Conservation (phyloP, 2,888 invertebrate species). For the Cheilosia vernalis region DNA sequence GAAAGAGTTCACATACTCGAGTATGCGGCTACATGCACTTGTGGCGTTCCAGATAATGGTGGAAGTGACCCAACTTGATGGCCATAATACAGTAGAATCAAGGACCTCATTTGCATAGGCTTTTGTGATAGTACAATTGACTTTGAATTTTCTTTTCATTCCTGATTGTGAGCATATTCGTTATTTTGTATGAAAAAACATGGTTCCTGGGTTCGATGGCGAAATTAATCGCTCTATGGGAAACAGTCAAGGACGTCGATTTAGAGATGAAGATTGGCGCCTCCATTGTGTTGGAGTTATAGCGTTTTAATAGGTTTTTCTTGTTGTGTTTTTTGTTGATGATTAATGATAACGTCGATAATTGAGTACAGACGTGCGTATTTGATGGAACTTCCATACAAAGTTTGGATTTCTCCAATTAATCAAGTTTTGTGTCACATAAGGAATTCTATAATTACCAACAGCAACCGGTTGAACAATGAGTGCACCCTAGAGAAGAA, state of each 20-base stretch:
- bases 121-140: slow-evolving; percentile 48
- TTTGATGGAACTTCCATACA: background rate
- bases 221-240: slow-evolving; percentile 22
- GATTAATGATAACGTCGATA: background rate
- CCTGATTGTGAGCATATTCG: slow-evolving; percentile 17
- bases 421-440: no score
- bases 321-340: background rate
- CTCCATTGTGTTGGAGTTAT: background rate
- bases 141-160: slow-evolving; percentile 57
- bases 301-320: background rate
- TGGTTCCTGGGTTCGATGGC: no score
- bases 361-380: background rate
- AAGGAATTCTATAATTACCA: no score
- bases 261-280: background rate
- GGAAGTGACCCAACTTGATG: slow-evolving; percentile 57
- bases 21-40: slow-evolving; percentile 33
- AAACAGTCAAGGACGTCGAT: slow-evolving; percentile 44
- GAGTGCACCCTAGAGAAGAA: background rate
- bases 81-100: slow-evolving; percentile 35
- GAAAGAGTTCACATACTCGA: slow-evolving; percentile 30
- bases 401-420: background rate
- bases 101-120: slow-evolving; percentile 36
- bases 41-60: slow-evolving; percentile 53
- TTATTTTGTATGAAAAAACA: slow-evolving; percentile 8
- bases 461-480: no score